Evolutionary conservation across 2,113 vertebrate species (phyloP), one percentile per base, ranked within the genome.

Genomic region (Podiceps cristatus): DNA sequence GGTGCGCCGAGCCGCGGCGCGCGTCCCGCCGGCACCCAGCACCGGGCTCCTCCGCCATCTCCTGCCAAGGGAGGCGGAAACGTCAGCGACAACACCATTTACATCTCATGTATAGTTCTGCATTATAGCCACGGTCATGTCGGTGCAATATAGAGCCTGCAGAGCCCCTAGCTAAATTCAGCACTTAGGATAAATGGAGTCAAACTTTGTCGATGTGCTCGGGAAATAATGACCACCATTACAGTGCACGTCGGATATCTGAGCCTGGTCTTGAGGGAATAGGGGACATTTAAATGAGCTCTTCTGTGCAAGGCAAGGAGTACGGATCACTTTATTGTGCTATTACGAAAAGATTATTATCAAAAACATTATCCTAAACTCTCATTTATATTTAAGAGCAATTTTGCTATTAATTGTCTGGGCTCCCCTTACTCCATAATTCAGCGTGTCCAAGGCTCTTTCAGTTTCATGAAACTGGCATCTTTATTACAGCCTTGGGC

Each of bases 361-460:
- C 73, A 83, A 96, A 97, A 97, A 95, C 81, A 93, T 96, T 97
- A 97, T 91, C 94, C 64, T 91, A 96, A 96, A 89, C 25, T 88
- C 96, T 98, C 96, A 97, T 97, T 94, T 97, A 96, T 94, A 96
- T 96, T 98, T 97, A 83, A 98, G 72, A 95, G 88, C 79, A 96
- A 89, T 78, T 96, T 93, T 88, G 67, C 92, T 93, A 97, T 95
- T 98, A 98, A 98, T 96, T 97, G 82, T 86, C 95, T 94, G 35
- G 40, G 66, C 78, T 97, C 80, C 64, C 80, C 69, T 97, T 76
- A 95, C 88, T 98, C 96, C 73, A 85, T 97, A 98, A 97, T 96
- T 97, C 96, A 98, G 35, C 22, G 18, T 90, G 89, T 89, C 88
- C 95, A 79, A 93, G 25, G 35, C 88, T 75, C 55, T 80, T 97